Conservation (phyloP, 1,140 invertebrate species). For the Ectropis grisescens region DNA sequence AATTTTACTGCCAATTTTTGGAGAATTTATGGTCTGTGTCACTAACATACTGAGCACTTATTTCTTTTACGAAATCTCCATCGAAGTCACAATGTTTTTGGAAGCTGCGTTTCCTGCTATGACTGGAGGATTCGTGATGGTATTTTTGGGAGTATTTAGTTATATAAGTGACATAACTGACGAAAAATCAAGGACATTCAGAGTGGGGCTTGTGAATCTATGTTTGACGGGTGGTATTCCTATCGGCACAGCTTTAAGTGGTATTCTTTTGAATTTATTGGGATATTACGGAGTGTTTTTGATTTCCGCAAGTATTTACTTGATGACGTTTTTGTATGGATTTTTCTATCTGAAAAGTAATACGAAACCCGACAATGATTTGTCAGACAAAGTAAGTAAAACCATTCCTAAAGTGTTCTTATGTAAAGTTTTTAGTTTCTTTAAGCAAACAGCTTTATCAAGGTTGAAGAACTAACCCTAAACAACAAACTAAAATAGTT, state of each 20-base stretch:
- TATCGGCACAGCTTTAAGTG: constrained; percentile 58
- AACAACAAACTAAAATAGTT: no score
- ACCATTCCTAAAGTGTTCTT: neutral
- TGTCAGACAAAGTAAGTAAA: constrained; percentile 28
- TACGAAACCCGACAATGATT: constrained; percentile 27
- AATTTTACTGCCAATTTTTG: constrained; percentile 69
- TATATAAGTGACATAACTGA: constrained; percentile 73
- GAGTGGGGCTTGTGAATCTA: constrained; percentile 71
- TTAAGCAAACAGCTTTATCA: no score
- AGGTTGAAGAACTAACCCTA: no score
- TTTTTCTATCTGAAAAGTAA: constrained; percentile 41
- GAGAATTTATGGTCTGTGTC: constrained; percentile 59
- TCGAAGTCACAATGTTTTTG: constrained; percentile 69
- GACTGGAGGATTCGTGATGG: constrained; percentile 69
- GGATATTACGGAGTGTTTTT: constrained; percentile 66
- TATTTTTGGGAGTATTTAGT: constrained; percentile 71
- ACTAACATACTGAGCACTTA: constrained; percentile 68
- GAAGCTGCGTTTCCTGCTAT: constrained; percentile 70
- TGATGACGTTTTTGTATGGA: constrained; percentile 46
- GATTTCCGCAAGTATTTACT: constrained; percentile 39
- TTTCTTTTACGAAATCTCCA: constrained; percentile 64
- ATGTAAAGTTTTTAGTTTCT: neutral
- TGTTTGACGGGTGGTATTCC: constrained; percentile 63
- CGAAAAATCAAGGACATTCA: constrained; percentile 66
- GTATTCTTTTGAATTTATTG: constrained; percentile 49